A percentile compares a stretch with the other conserved stretches of the same genome.
Conservation (phyloP, 2,888 invertebrate genomes). For the Coremacera marginata region DNA sequence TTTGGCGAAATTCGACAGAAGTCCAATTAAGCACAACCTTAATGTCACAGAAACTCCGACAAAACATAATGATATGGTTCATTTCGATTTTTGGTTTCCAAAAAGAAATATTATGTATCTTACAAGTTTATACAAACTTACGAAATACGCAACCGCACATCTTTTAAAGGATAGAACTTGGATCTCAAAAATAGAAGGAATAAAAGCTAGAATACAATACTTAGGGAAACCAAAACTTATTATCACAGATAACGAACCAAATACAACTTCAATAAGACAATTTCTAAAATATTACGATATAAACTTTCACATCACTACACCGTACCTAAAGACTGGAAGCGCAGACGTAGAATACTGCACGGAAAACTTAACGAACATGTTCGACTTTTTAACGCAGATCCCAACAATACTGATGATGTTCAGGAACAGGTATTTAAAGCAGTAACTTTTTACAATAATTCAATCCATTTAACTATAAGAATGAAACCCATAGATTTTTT, state of each 20-base stretch:
- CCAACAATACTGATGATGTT: not conserved
- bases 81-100: constrained; percentile 8
- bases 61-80: constrained; percentile 4
- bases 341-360: constrained; percentile 25
- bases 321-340: constrained; percentile 27
- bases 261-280: not conserved
- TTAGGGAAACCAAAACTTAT: not conserved
- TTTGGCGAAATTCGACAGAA: not conserved
- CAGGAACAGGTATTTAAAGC: constrained; percentile 2
- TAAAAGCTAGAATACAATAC: not conserved
- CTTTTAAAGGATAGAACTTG: not conserved
- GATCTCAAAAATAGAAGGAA: not conserved
- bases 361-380: constrained; percentile 15
- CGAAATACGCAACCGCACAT: constrained; percentile 5
- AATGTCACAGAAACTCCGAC: not conserved
- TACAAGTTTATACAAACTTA: not conserved
- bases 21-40: not conserved
- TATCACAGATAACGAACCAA: not conserved
- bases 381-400: constrained; percentile 1
- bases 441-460: not conserved
- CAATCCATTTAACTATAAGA: constrained; percentile 17
- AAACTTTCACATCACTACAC: not conserved
- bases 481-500: constrained; percentile 12
- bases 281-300: not conserved
- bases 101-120: constrained; percentile 2